Evolutionary conservation across 2,113 vertebrate genomes (phyloP), one percentile per base, ranked within the genome.

Genomic region (Mellivora capensis): DNA sequence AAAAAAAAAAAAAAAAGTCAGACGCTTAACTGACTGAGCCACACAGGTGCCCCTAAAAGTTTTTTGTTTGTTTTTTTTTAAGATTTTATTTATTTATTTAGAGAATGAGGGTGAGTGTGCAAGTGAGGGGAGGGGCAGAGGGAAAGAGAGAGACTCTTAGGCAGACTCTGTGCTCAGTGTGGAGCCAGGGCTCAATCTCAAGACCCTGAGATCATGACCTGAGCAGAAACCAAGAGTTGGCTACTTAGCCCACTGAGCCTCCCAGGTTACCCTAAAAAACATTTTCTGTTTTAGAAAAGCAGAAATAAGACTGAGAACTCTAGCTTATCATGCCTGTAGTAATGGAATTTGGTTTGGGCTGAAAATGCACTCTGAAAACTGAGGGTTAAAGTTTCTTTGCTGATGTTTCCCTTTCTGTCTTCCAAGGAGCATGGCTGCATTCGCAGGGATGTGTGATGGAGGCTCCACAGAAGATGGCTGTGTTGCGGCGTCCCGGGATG

Each of bases 391-490:
- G 4, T 72, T 4, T 69, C 42, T 59, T 20, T 61, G 0, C 44
- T 87, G 47, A 86, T 25, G 7, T 42, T 57, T 39, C 59, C 6
- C 11, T 47, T 81, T 8, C 87, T 84, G 42, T 79, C 29, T 86
- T 18, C 0, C 92, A 23, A 99, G 99, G 99, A 99, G 99, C 98
- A 99, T 99, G 99, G 99, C 99, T 49, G 99, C 99, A 27, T 99
- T 99, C 98, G 99, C 99, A 67, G 99, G 99, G 86, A 99, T 99
- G 99, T 99, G 99, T 97, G 99, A 99, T 4, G 99, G 99, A 96
- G 99, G 99, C 77, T 99, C 99, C 80, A 99, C 99, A 3, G 99
- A 99, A 98, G 99, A 99, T 0, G 99, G 99, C 44, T 99, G 99
- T 87, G 99, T 99, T 0, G 99, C 99, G 62, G 99, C 99, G 14